Evolutionary conservation across 1,140 invertebrate genomes (phyloP), one percentile per base, ranked within the genome.

Genomic region (Diploscapter pachys): DNA sequence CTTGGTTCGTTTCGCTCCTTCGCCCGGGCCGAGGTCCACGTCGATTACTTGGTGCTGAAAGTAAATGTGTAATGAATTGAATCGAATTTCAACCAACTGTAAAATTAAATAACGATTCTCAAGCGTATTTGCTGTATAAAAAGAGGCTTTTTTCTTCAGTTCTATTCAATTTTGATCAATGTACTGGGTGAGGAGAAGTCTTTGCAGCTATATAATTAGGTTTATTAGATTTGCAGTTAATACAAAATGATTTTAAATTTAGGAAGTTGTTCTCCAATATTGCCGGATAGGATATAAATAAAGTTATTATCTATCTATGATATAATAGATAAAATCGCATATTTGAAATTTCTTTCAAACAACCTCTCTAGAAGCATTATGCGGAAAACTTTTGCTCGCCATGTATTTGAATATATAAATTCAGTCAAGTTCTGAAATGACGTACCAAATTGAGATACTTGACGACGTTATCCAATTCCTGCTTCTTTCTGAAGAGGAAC

Each of bases 401-500:
- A 63, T 5, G n/a, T 6, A 63, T 63, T 2, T 5, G 50, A 49
- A 59, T 59, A 11, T 59, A 9, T 59, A 13, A 11, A 11, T 59
- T 13, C 9, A 59, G 31, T 1, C 9, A 59, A 59, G 31, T 2
- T 11, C 9, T 59, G 48, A 6, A 67, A 52, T 67, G 51, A 67
- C 74, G 51, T 59, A 76, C 74, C 63, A 66, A 61, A 53, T 76
- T 76, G 13, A 76, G 54, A n/a, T 68, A 54, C 90, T 91, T 90
- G 56, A 91, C 86, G 85, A 93, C 92, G 64, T 88, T 90, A 72
- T 92, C 89, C 86, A 94, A 93, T 77, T 94, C 91, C 71, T 89
- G 88, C 87, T 90, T 90, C 71, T 90, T 91, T 62, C 89, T 87
- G 81, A 92, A 91, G 86, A 78, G 94, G 86, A 95, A 95, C n/a